Percentiles rank a stretch among this genome's conserved stretches.
Conservation (phyloP, 2,888 invertebrate genomes). For the Drosophila rubida region DNA sequence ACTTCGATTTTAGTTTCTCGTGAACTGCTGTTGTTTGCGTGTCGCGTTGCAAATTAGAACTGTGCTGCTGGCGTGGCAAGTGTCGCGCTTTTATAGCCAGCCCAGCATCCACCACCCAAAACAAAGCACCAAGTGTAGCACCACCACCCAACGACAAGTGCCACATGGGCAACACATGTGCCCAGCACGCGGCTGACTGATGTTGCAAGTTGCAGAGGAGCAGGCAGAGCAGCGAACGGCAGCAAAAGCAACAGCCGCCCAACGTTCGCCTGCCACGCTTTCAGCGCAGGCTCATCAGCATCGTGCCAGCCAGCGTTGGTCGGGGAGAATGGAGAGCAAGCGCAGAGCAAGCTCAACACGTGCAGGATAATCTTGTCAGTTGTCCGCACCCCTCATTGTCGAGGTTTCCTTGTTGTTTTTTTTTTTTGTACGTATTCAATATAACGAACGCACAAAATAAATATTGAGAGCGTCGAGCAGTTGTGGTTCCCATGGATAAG, state of each 20-base stretch:
- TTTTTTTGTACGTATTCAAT: constrained; percentile 62
- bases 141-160: constrained; percentile 63
- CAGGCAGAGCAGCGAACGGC: constrained; percentile 27
- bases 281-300: constrained; percentile 53
- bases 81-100: constrained; percentile 62
- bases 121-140: too few relatives aligned
- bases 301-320: background rate
- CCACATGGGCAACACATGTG: constrained; percentile 74
- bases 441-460: constrained; percentile 75
- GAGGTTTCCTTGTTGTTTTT: constrained; percentile 45
- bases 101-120: constrained; percentile 32
- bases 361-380: constrained; percentile 75
- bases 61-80: constrained; percentile 58
- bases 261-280: constrained; percentile 75
- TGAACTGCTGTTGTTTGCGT: constrained; percentile 37
- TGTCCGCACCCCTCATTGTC: constrained; percentile 53
- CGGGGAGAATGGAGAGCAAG: background rate
- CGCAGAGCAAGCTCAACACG: constrained; percentile 73
- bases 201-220: constrained; percentile 46
- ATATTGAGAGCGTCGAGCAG: constrained; percentile 82
- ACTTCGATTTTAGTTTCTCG: constrained; percentile 6
- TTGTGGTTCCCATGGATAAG: constrained; percentile 84
- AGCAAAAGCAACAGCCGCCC: constrained; percentile 55
- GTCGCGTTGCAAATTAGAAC: constrained; percentile 59
- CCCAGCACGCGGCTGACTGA: constrained; percentile 60